phyloP scores from a whole-genome alignment of 2,113 vertebrate species.

The Bubo scandiacus region DNA sequence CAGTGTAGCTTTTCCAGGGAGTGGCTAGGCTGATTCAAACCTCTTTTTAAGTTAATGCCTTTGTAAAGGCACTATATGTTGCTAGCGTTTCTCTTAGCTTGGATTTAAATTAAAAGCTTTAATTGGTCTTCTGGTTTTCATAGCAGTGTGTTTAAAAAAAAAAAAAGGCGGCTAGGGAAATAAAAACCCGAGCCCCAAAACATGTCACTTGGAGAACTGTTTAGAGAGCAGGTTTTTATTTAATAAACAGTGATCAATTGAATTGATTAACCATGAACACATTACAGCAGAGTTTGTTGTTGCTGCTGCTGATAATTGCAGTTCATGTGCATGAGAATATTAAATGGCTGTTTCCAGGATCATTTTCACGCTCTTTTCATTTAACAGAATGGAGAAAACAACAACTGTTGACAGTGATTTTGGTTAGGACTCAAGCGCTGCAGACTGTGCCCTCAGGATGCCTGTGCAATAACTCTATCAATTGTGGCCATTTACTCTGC shows the following conservation, averaged over 20 bases:
- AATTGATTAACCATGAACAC: slow-evolving; percentile 74
- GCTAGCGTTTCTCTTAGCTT: neutral
- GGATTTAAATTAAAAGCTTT: slow-evolving; percentile 65
- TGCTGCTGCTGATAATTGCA: slow-evolving; percentile 59
- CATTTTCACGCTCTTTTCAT: slow-evolving; percentile 32
- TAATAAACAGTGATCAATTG: slow-evolving; percentile 78
- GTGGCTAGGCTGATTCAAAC: neutral
- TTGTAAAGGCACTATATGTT: neutral
- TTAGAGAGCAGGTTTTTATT: slow-evolving; percentile 77
- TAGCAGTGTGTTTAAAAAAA: neutral
- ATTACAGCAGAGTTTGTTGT: slow-evolving; percentile 57
- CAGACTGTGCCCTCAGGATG: slow-evolving; percentile 58
- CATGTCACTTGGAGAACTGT: slow-evolving; percentile 41
- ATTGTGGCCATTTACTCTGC: slow-evolving; percentile 54
- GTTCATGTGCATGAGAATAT: slow-evolving; percentile 39
- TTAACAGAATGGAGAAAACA: slow-evolving; percentile 41
- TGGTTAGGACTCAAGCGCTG: slow-evolving; percentile 27
- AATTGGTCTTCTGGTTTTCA: slow-evolving; percentile 46
- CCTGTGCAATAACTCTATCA: slow-evolving; percentile 56
- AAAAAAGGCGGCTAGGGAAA: neutral
- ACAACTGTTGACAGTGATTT: slow-evolving; percentile 44
- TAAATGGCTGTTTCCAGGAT: slow-evolving; percentile 47
- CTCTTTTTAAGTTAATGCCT: neutral
- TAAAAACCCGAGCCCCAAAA: neutral
- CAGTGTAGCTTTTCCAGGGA: neutral